Conservation (phyloP, 2,797 vertebrate genomes). For the Peromyscus aztecus region DNA sequence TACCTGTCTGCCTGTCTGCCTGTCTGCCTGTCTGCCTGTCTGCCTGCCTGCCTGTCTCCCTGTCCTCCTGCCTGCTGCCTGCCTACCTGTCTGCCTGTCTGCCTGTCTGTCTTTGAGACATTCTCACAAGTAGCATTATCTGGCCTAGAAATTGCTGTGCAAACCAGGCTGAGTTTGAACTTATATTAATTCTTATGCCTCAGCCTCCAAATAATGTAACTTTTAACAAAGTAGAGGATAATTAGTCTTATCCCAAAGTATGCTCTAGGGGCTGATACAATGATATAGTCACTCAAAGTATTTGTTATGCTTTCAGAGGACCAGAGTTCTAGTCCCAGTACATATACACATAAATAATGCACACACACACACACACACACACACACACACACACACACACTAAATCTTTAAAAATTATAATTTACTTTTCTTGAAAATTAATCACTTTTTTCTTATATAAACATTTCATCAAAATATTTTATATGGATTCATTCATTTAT, state of each 20-base stretch:
- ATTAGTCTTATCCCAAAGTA: not conserved
- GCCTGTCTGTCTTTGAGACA: not conserved
- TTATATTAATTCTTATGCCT: not conserved
- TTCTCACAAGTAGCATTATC: not conserved
- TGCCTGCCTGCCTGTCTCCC: no score
- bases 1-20: no score
- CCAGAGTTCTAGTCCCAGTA: not conserved
- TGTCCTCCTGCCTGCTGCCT: no score
- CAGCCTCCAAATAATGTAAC: no score
- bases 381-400: not conserved
- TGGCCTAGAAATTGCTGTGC: not conserved
- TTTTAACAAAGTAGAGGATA: not conserved
- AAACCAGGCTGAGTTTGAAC: not conserved
- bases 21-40: no score
- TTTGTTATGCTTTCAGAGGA: not conserved
- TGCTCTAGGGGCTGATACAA: no score
- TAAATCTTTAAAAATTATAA: not conserved
- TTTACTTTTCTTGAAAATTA: not conserved
- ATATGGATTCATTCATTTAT: no score
- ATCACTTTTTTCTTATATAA: not conserved
- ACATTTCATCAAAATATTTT: not conserved
- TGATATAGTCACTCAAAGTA: not conserved
- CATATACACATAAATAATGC: not conserved
- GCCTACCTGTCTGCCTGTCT: no score
- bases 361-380: no score